Base-by-base conservation (phyloP, 2,888 invertebrate species). In the Apoderus coryli region DNA sequence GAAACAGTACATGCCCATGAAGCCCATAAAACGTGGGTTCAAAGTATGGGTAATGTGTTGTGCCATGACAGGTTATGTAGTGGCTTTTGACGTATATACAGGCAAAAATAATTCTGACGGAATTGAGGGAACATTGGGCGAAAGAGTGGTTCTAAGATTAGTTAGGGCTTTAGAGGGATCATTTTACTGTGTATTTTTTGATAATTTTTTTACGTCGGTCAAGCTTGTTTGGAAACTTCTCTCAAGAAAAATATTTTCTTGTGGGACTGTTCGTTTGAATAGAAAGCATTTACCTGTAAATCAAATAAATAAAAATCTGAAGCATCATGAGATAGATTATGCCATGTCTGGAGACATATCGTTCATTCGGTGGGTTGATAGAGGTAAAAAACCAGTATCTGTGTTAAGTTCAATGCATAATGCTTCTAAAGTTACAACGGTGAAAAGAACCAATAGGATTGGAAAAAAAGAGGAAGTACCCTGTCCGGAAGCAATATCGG, bases 21-120 rank as follows among this genome's bases (percentile, higher is more conserved):
- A 30, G 10, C 30, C 23, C 15, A 14, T 27, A 4, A 44, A 40
- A 32, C 49, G 47, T 45, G 26, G 26, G 4, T 26, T 26, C 26
- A 26, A 26, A 42, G 44, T 38, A 33, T 33, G 10, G 44, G 39
- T 22, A 45, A 46, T 32, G 41, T 46, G 25, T 26, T 24, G 9
- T 10, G 7, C 25, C 5, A 10, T 9, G 10, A 9, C 25, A 24
- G 25, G 25, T 7, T 24, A 24, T 24, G 10, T 24, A 6, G 5
- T 24, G 9, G 10, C 25, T 24, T 24, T 24, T 10, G 25, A 24
- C 10, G 10, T 24, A 6, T 24, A 24, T 9, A 24, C 25, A 9
- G 25, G 9, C 5, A 24, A 24, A 24, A 10, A 24, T 10, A 6
- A 6, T 7, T 7, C 7, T 9, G 25, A 10, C 6, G 10, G 6